Conservation (phyloP, 2,888 invertebrate species). For the Chromoteleia sp. region DNA sequence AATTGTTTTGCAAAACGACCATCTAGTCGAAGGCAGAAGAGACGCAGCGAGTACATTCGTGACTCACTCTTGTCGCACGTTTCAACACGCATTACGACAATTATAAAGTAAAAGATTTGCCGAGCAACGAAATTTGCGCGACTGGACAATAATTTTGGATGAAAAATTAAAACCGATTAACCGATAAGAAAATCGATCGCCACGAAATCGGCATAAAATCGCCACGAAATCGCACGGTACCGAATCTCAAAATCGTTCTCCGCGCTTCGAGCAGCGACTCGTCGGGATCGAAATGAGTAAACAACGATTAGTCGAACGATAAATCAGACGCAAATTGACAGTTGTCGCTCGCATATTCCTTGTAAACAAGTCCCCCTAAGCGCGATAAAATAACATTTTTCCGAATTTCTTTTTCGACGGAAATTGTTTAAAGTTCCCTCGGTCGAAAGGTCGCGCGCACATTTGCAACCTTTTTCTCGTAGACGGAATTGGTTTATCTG, state of each 20-base stretch:
- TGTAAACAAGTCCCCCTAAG: slow-evolving; percentile 1
- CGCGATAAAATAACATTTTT: slow-evolving; percentile 2
- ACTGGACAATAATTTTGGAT: not conserved
- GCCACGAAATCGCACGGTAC: too few relatives aligned
- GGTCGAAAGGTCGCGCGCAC: slow-evolving; percentile 31
- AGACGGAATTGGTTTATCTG: slow-evolving; percentile 48
- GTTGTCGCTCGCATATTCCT: slow-evolving; percentile 11
- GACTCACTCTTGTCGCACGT: slow-evolving; percentile 48
- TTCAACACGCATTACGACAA: slow-evolving; percentile 41
- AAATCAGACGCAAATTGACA: slow-evolving; percentile 28
- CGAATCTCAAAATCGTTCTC: not conserved
- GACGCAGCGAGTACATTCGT: slow-evolving; percentile 44
- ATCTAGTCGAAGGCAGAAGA: slow-evolving; percentile 45
- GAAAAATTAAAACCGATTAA: not conserved
- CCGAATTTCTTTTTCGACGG: slow-evolving; percentile 12
- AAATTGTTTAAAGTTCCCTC: slow-evolving; percentile 17
- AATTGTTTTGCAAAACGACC: slow-evolving; percentile 68
- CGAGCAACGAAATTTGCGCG: not conserved
- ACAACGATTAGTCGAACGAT: slow-evolving; percentile 2
- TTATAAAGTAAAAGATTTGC: slow-evolving; percentile 36
- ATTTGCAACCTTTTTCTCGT: slow-evolving; percentile 26
- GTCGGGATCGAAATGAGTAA: not conserved
- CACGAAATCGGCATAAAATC: too few relatives aligned
- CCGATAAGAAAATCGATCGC: too few relatives aligned
- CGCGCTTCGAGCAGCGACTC: not conserved